Percentiles rank a stretch among this genome's conserved stretches.
phyloP scores from a whole-genome alignment of 1,140 invertebrate genomes.

The Calosoma granatense region DNA sequence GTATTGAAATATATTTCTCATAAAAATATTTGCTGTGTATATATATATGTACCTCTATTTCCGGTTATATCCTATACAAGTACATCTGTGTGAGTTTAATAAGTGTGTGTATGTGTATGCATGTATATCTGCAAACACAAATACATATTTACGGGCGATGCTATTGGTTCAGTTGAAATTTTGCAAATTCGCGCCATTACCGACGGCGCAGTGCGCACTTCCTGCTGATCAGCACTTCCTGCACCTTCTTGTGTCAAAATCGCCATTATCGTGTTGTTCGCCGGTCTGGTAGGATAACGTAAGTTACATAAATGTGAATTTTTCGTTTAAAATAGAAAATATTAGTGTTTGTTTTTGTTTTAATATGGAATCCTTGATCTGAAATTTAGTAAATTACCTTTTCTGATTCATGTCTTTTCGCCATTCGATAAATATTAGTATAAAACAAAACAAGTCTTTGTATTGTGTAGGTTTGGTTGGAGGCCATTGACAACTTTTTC shows the following conservation, averaged over 20 bases:
- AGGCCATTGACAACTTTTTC: slow-evolving; percentile 24
- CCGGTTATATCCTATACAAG: no score
- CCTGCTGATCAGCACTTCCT: neutral
- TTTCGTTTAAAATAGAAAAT: neutral
- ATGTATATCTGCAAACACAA: no score
- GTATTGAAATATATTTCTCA: no score
- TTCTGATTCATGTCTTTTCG: slow-evolving; percentile 1
- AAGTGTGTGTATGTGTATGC: no score
- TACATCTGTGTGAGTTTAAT: no score
- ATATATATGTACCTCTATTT: no score
- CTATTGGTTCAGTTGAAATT: no score
- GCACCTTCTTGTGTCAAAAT: slow-evolving; percentile 4
- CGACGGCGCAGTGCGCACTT: neutral
- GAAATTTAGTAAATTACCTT: slow-evolving; percentile 1
- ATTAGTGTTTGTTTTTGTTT: slow-evolving; percentile 11
- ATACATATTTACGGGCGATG: no score
- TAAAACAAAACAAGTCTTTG: slow-evolving; percentile 10
- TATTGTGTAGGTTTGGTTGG: slow-evolving; percentile 26
- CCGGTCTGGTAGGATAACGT: slow-evolving; percentile 41
- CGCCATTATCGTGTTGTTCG: slow-evolving; percentile 47
- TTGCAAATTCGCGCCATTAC: no score
- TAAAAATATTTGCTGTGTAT: no score
- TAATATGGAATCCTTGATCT: neutral
- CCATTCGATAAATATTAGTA: slow-evolving; percentile 7
- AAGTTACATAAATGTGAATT: slow-evolving; percentile 19